Base-by-base conservation (phyloP, 2,888 invertebrate species). In the Phoronis australis region DNA sequence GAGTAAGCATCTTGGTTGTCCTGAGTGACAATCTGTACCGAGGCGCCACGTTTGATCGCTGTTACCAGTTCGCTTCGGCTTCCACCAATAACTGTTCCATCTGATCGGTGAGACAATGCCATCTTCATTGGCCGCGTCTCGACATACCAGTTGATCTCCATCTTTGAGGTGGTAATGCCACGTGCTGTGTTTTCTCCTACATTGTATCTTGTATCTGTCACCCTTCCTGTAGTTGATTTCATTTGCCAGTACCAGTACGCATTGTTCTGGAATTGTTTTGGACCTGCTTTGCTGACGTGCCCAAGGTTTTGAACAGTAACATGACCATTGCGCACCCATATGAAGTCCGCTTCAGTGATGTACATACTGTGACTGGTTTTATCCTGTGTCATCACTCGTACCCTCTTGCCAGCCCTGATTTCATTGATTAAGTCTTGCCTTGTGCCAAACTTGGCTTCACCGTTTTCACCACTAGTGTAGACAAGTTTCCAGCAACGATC, bases 401-500 rank as follows among this genome's bases (percentile, higher is more conserved):
- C 48, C 15, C 48, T 6, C 15, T 48, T 42, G 20, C 48, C 48
- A 38, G 24, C 22, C 15, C 37, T 15, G 37, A 48, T 24, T 2
- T 18, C 48, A n/a, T 42, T 27, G 25, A 22, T 42, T 21, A 48
- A 26, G 37, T 52, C 49, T 9, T 39, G 25, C n/a, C 51, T 37
- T 4, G 41, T 42, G 2, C 61, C 61, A 35, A 42, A 50, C 23
- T 46, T 47, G 6, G 27, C 44, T 5, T 37, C 43, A 3, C 61
- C 61, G 12, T 42, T 50, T 2, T 9, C 41, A 25, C 50, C 54
- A 38, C 51, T 54, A 9, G 50, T 42, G 31, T 48, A 53, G 4
- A 56, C 51, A 1, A 45, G 44, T 4, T 47, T 45, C 61, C 61
- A 59, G 41, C 56, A 59, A 24, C 51, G 47, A 45, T 59, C 59